A percentile compares a stretch with the other conserved stretches of the same genome.
Conservation (phyloP, 2,888 invertebrate genomes). For the Phoronis australis region DNA sequence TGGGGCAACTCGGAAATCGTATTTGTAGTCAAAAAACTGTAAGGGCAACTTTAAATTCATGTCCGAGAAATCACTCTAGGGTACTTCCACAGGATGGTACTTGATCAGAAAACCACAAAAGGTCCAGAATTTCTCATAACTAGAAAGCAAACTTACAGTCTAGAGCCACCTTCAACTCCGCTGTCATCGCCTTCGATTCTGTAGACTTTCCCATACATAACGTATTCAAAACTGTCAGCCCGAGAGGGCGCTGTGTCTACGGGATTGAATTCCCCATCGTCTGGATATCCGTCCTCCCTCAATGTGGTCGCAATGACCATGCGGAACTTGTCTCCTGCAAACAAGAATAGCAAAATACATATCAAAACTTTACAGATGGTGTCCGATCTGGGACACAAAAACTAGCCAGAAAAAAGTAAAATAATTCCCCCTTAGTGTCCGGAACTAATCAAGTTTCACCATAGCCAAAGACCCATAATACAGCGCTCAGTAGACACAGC, state of each 20-base stretch:
- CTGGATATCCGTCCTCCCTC: slow-evolving; percentile 87
- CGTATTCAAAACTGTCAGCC: slow-evolving; percentile 97
- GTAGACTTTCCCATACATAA: slow-evolving; percentile 97
- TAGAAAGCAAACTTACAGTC: slow-evolving; percentile 1
- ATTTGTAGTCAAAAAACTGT: too few species aligned
- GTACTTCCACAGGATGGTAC: too few species aligned
- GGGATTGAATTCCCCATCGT: slow-evolving; percentile 92
- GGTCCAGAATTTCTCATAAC: too few species aligned
- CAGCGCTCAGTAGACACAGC: too few species aligned
- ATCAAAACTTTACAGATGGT: not conserved
- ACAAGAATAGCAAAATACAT: slow-evolving; percentile 1
- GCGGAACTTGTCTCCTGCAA: slow-evolving; percentile 68
- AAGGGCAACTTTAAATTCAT: too few species aligned
- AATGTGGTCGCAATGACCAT: slow-evolving; percentile 90
- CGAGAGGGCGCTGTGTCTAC: slow-evolving; percentile 59
- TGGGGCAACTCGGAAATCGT: too few species aligned
- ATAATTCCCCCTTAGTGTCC: too few species aligned
- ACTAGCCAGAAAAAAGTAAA: too few species aligned
- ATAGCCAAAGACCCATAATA: too few species aligned
- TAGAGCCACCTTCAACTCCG: slow-evolving; percentile 55
- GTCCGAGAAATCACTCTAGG: too few species aligned
- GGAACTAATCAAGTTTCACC: too few species aligned
- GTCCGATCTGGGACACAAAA: not conserved
- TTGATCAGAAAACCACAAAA: too few species aligned
- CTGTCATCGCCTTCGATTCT: slow-evolving; percentile 95